Evolutionary conservation across 2,113 vertebrate genomes (phyloP).

Genomic region (Cyanistes caeruleus): DNA sequence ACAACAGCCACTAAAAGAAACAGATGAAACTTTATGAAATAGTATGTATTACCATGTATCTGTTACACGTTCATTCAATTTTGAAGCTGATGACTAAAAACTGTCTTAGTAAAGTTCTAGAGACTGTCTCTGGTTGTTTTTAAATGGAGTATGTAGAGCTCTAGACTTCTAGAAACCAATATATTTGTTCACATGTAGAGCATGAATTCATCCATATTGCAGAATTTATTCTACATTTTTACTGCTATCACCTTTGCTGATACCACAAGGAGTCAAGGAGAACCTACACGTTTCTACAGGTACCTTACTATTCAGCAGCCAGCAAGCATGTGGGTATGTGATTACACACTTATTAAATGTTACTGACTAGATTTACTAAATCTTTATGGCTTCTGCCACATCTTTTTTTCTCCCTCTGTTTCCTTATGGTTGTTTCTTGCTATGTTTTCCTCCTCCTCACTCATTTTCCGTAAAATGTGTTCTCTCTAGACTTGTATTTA

Average conservation of each 20-base stretch:
- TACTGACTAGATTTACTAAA: not conserved
- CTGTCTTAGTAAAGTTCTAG: not conserved
- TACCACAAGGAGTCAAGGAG: not conserved
- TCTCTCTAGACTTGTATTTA: not conserved
- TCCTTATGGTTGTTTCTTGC: not conserved
- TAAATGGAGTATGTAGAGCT: not conserved
- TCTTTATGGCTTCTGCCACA: not conserved
- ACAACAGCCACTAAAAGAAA: not conserved
- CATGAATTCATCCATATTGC: not conserved
- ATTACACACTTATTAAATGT: not conserved
- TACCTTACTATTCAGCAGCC: not conserved
- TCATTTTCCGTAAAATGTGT: not conserved
- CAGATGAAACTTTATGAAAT: not conserved
- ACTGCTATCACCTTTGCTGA: not conserved
- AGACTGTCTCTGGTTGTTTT: not conserved
- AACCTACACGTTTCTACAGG: rapidly evolving
- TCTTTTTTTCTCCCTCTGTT: not conserved
- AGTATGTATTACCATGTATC: not conserved
- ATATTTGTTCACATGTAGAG: not conserved
- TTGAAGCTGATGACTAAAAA: not conserved
- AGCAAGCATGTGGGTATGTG: not conserved
- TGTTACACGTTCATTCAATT: not conserved
- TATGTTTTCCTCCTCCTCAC: not conserved
- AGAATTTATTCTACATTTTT: not conserved
- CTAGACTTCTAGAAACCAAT: not conserved